These are phyloP conservation scores for Strongylocentrotus purpuratus DNA, from an alignment of 35 echinoderm and acorn worm species.

Conservation along the genomic window DNA sequence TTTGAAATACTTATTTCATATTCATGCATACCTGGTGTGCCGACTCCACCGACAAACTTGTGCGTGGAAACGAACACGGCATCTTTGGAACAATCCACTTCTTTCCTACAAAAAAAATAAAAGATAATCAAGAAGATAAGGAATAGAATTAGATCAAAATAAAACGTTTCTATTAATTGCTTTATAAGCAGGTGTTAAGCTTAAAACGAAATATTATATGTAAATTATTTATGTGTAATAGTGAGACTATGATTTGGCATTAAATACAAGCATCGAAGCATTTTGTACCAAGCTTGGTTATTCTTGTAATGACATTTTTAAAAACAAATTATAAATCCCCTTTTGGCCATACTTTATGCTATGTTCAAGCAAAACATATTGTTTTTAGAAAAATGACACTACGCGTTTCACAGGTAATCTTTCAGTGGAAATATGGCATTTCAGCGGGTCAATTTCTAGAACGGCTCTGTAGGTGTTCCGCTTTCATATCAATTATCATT, in stretches of 20 bases:
- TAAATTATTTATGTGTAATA: no score
- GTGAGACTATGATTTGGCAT: neutral
- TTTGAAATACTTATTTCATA: neutral
- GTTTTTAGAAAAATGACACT: neutral
- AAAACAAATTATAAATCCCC: no score
- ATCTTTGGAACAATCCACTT: conserved; percentile 93
- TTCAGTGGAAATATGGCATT: neutral
- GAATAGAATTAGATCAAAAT: neutral
- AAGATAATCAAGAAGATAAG: neutral
- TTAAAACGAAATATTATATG: no score
- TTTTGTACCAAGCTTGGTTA: neutral
- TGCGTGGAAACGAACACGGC: conserved; percentile 96
- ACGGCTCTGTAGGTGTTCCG: neutral
- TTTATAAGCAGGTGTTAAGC: no score
- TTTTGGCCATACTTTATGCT: no score
- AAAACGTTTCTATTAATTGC: neutral
- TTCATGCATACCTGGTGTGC: conserved; percentile 74
- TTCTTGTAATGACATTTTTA: neutral
- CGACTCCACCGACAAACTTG: conserved; percentile 96
- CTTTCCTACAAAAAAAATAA: conserved; percentile 46
- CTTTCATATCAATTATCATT: neutral
- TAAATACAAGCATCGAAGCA: neutral
- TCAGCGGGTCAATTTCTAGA: neutral
- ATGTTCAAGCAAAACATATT: no score
- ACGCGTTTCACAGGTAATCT: neutral